Percentiles rank a stretch among this genome's conserved stretches.
Evolutionary conservation across 2,888 invertebrate species (phyloP).

Genomic region (Conchocele bisecta): DNA sequence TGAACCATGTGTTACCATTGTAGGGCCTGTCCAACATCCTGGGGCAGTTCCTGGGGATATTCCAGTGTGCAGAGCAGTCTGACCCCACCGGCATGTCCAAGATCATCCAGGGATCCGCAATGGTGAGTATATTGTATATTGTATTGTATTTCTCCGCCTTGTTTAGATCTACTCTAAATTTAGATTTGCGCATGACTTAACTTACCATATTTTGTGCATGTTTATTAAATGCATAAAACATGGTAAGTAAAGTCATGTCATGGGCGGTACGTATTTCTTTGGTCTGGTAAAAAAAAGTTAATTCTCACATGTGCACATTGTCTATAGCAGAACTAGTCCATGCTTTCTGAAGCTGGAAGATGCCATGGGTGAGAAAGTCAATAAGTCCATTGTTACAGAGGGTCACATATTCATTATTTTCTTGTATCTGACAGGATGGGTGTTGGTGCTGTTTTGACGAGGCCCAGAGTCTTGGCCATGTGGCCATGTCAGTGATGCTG

Average conservation of each 20-base stretch:
- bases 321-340: too few species aligned
- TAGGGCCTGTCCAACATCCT: constrained; percentile 80
- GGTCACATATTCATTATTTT: background rate
- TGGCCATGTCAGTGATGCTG: constrained; percentile 77
- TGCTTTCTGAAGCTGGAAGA: too few species aligned
- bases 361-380: too few species aligned
- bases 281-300: too few species aligned
- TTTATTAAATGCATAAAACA: too few species aligned
- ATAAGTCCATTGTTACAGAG: background rate
- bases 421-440: constrained; percentile 80
- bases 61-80: constrained; percentile 77
- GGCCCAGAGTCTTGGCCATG: constrained; percentile 71
- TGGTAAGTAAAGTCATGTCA: too few species aligned
- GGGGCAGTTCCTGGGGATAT: constrained; percentile 77
- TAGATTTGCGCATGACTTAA: too few species aligned
- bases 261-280: too few species aligned
- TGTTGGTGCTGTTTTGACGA: constrained; percentile 83
- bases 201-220: too few species aligned
- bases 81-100: constrained; percentile 75
- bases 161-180: too few species aligned
- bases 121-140: constrained; percentile 78
- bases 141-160: too few species aligned
- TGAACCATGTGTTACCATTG: constrained; percentile 24
- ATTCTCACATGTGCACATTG: too few species aligned
- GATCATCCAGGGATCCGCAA: constrained; percentile 79